Base-by-base conservation (phyloP, 2,797 vertebrate genomes). In the Mycteria americana region DNA sequence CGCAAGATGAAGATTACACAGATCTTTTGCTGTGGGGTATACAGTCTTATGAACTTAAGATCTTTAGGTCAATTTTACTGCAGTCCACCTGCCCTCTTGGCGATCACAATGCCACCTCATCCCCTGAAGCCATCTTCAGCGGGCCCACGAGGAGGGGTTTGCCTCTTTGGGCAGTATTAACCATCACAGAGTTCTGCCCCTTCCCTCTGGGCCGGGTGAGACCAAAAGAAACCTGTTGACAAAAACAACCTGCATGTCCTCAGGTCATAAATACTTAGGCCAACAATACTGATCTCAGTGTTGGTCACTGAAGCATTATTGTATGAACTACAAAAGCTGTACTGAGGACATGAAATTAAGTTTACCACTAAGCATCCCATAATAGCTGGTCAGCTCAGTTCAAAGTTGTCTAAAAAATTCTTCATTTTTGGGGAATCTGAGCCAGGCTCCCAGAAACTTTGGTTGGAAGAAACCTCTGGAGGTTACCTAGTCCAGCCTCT, bases 71-170 rank as follows among this genome's bases (percentile, higher is more conserved):
- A 60, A 59, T 60, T 89, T 85, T 43, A 56, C 16, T 28, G 27
- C 43, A 92, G 73, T 41, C 15, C n/a, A 79, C 39, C 8, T 21
- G 25, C 22, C 19, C 30, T 65, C 68, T 39, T 25, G 33, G 46
- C 7, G 6, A 65, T 7, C 41, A 11, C 5, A 62, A 69, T 31
- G 35, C 11, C 39, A 68, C 11, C 30, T 88, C 48, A 39, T 27
- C 8, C 31, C 19, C 25, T 2, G 1, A 67, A 77, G 28, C 41
- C 24, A 27, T 15, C 76, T 46, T 80, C 4, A 1, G 15, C 28
- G 27, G 37, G 31, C 13, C 24, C 3, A 0, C 0, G 0, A 80
- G 31, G n/a, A 79, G 3, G 4, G 7, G 17, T n/a, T 89, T 64
- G 41, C 35, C 60, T 81, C 17, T 78, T 83, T 24, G 13, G 41